Evolutionary conservation across 2,113 vertebrate genomes (phyloP).

Genomic region (Carassius gibelio): DNA sequence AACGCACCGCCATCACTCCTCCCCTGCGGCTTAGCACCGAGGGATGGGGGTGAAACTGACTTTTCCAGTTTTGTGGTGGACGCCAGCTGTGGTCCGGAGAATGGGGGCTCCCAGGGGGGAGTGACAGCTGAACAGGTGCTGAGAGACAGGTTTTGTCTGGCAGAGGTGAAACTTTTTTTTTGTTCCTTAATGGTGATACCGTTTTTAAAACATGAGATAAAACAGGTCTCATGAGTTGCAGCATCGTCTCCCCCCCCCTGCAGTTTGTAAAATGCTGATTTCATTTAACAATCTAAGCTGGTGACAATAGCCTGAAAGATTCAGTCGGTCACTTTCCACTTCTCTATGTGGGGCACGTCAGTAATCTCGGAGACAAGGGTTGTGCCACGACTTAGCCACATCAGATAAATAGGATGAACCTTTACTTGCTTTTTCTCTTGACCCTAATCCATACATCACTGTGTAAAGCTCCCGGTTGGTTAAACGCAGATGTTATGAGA

Average conservation of each 20-base stretch:
- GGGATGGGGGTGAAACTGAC: conserved; percentile 36
- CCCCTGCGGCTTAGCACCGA: conserved; percentile 47
- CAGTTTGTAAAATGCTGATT: not conserved
- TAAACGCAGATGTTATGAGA: not conserved
- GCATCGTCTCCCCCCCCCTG: not conserved
- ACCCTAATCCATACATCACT: conserved; percentile 39
- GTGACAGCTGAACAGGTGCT: not conserved
- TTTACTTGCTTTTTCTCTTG: conserved; percentile 46
- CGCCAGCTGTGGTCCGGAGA: conserved; percentile 25
- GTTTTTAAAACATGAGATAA: conserved; percentile 1
- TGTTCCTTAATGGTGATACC: not conserved
- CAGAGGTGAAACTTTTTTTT: not conserved
- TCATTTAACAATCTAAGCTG: conserved; percentile 15
- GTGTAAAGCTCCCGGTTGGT: not conserved
- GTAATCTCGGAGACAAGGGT: conserved; percentile 10
- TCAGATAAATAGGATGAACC: conserved; percentile 55
- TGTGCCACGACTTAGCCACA: conserved; percentile 1
- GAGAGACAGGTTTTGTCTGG: conserved; percentile 10
- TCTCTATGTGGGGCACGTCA: not conserved
- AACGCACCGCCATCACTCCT: conserved; percentile 55
- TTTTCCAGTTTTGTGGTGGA: conserved; percentile 31
- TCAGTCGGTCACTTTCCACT: not conserved
- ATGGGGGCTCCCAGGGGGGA: not conserved
- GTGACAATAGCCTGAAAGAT: not conserved
- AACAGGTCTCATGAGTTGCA: not conserved